Conservation (phyloP, 2,888 invertebrate genomes). For the Orthosia incerta region DNA sequence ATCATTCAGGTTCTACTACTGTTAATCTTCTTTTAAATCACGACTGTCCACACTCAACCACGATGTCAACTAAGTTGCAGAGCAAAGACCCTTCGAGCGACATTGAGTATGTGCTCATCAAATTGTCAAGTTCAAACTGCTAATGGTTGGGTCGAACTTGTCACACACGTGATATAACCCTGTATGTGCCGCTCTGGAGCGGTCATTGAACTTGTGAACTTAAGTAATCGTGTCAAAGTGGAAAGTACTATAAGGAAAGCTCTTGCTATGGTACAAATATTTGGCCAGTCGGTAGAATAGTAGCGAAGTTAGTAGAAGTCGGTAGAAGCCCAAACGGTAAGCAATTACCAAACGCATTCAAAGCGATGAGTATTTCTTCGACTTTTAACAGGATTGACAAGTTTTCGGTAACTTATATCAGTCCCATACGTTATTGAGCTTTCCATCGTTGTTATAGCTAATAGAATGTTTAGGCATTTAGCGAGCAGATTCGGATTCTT, state of each 20-base stretch:
- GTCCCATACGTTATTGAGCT: too few relatives aligned
- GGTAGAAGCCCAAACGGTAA: too few relatives aligned
- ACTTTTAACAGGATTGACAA: too few relatives aligned
- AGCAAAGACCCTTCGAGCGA: slow-evolving; percentile 37
- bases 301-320: too few relatives aligned
- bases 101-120: slow-evolving; percentile 54
- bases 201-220: slow-evolving; percentile 28
- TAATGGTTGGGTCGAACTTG: slow-evolving; percentile 59
- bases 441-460: too few relatives aligned
- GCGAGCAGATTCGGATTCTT: too few relatives aligned
- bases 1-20: neutral
- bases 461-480: too few relatives aligned
- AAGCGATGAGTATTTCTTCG: too few relatives aligned
- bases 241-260: neutral
- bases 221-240: neutral
- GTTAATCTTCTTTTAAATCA: neutral
- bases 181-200: neutral
- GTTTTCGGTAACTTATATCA: too few relatives aligned
- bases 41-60: slow-evolving; percentile 1
- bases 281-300: too few relatives aligned
- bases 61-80: slow-evolving; percentile 38
- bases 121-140: slow-evolving; percentile 53
- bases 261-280: too few relatives aligned
- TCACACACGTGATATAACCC: slow-evolving; percentile 35
- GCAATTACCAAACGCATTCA: too few relatives aligned